Base-by-base conservation (phyloP, 2,113 vertebrate species). In the Nematolebias whitei region DNA sequence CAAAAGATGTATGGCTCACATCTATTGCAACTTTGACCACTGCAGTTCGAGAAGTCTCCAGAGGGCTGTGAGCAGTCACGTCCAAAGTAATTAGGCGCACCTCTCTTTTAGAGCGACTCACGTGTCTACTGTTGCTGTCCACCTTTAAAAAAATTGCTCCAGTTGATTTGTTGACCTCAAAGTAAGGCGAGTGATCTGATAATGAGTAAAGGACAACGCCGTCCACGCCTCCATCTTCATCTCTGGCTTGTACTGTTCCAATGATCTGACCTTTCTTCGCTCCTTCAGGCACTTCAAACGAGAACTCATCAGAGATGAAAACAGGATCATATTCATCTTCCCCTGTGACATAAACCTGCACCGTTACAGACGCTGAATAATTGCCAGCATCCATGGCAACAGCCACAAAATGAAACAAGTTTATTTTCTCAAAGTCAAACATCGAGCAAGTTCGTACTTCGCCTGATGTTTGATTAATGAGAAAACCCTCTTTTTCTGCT, bases 311-410 rank as follows among this genome's bases (percentile, higher is more conserved):
- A 49, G 94, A 93, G 49, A 94, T 90, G 79, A 99, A 99, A 22
- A 97, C 92, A 0, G 98, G 98, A 49, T 96, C 94, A 0, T 99
- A 99, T 44, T 99, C 98, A 0, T 99, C 98, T 76, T 98, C 96
- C 0, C 98, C 97, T 0, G 93, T 96, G 52, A 99, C 92, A 50
- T 97, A 94, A 52, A 99, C 94, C 12, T 94, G 92, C 63, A 99
- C 94, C 0, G 96, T 95, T 75, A 95, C 96, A 0, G 95, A 95
- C 20, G 98, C 96, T 0, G 97, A 96, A 76, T 95, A 95, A 8
- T 99, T 99, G 24, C 96, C 96, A 0, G 93, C 83, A 1, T 99
- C 98, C 0, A 91, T 86, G 38, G 97, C 96, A 45, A 91, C 89
- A 49, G 95, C 95, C 1, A 94, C 89, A 69, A 99, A 92, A 66